Percentiles rank a stretch among this genome's conserved stretches.
phyloP scores from a whole-genome alignment of 2,888 invertebrate species.

The Tetragonula carbonaria region DNA sequence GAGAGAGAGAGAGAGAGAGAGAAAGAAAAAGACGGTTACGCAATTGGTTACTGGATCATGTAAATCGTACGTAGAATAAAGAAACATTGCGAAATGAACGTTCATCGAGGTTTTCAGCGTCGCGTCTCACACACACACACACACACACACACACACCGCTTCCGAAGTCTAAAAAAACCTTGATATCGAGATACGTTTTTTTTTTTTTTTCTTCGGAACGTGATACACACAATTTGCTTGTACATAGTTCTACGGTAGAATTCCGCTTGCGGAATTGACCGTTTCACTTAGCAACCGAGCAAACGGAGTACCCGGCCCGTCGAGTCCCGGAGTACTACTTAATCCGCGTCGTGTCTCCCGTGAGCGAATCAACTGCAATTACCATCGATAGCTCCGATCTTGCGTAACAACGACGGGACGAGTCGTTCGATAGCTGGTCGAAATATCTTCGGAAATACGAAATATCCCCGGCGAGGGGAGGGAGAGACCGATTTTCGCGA shows the following conservation, averaged over 20 bases:
- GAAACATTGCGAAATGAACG: slow-evolving; percentile 39
- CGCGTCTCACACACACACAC: background rate
- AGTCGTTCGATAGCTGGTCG: too few species aligned
- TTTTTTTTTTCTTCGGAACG: too few species aligned
- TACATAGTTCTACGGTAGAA: background rate
- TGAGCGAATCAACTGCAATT: too few species aligned
- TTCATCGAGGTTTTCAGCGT: slow-evolving; percentile 42
- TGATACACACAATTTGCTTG: too few species aligned
- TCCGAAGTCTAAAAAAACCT: background rate
- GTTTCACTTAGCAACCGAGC: background rate
- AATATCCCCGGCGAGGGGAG: too few species aligned
- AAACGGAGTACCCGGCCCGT: background rate
- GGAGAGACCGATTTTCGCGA: too few species aligned
- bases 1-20: background rate
- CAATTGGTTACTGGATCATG: slow-evolving; percentile 56
- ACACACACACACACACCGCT: too few species aligned
- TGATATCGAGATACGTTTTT: background rate
- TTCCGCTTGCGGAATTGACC: background rate
- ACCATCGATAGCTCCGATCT: too few species aligned
- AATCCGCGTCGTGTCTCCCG: too few species aligned
- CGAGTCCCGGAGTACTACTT: background rate
- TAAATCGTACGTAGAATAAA: slow-evolving; percentile 39
- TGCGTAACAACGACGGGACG: too few species aligned
- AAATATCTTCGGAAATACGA: too few species aligned
- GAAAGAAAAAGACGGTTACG: slow-evolving; percentile 38